Evolutionary conservation across 2,113 vertebrate species (phyloP).

Genomic region (Paratilapia polleni): DNA sequence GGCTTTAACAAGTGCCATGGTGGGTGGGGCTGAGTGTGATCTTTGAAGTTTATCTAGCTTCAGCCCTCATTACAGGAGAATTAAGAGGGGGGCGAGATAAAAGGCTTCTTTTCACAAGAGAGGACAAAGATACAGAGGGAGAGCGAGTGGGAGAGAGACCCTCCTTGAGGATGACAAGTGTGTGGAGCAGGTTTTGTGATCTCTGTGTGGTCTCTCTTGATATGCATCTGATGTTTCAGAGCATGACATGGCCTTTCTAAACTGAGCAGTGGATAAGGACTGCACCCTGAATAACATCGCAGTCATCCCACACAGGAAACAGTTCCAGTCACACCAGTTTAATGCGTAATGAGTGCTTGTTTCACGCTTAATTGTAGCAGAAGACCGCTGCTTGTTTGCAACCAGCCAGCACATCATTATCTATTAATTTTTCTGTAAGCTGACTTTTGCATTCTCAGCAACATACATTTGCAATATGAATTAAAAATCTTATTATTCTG

Average conservation of each 20-base stretch:
- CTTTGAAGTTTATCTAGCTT: slow-evolving; percentile 36
- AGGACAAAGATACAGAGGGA: not conserved
- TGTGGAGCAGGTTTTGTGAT: not conserved
- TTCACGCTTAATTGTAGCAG: not conserved
- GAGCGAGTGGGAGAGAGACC: not conserved
- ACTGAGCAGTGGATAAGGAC: not conserved
- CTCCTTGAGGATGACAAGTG: slow-evolving; percentile 10
- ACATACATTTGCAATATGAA: not conserved
- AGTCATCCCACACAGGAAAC: not conserved
- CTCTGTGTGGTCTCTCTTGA: slow-evolving; percentile 46
- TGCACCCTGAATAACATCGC: not conserved
- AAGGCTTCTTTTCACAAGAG: slow-evolving; percentile 28
- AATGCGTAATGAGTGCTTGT: not conserved
- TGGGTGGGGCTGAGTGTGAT: slow-evolving; percentile 11
- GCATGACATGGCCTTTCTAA: not conserved
- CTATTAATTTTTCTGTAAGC: not conserved
- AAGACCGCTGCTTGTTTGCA: not conserved
- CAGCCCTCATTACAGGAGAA: slow-evolving; percentile 24
- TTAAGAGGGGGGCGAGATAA: slow-evolving; percentile 20
- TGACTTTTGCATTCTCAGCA: not conserved
- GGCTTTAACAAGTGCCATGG: not conserved
- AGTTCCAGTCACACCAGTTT: not conserved
- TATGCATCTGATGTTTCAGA: slow-evolving; percentile 5
- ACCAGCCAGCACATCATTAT: not conserved
- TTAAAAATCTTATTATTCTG: not conserved